Conservation (phyloP, 1,140 invertebrate species). For the Zaprionus kolodkinae region DNA sequence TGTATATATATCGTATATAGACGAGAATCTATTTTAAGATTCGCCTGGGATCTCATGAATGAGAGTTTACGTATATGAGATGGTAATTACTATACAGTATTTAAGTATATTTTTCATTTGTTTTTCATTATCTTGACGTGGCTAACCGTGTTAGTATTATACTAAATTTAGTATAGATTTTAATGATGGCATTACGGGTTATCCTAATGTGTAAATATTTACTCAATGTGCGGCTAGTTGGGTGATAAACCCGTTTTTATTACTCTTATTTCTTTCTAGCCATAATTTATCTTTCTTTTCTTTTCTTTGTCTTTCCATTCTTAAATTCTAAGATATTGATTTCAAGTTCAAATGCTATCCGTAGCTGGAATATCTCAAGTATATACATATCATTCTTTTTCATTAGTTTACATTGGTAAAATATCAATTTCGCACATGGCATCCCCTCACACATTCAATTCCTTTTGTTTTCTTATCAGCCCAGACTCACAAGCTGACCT, state of each 20-base stretch:
- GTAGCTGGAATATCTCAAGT: background rate
- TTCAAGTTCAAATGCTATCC: background rate
- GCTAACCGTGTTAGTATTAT: conserved; percentile 21
- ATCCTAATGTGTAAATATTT: conserved; percentile 24
- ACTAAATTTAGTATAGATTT: conserved; percentile 58
- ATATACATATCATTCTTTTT: background rate
- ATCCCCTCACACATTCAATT: conserved; percentile 3
- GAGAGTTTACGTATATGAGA: conserved; percentile 15
- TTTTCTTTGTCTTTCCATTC: background rate
- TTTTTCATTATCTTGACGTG: conserved; percentile 30
- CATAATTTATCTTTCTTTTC: background rate
- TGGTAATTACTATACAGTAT: conserved; percentile 29
- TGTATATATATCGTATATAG: background rate
- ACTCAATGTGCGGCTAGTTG: background rate
- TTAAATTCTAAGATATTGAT: background rate
- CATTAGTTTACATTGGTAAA: conserved; percentile 13
- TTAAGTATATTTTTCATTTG: conserved; percentile 28
- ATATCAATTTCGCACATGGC: conserved; percentile 27
- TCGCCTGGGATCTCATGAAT: conserved; percentile 33
- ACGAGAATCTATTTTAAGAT: conserved; percentile 17
- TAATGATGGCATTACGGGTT: conserved; percentile 9
- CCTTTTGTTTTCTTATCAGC: conserved; percentile 34
- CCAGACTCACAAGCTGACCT: conserved; percentile 48
- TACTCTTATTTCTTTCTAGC: background rate
- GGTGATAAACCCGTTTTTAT: background rate